Conservation (phyloP, 2,113 vertebrate genomes). For the Mohoua ochrocephala region DNA sequence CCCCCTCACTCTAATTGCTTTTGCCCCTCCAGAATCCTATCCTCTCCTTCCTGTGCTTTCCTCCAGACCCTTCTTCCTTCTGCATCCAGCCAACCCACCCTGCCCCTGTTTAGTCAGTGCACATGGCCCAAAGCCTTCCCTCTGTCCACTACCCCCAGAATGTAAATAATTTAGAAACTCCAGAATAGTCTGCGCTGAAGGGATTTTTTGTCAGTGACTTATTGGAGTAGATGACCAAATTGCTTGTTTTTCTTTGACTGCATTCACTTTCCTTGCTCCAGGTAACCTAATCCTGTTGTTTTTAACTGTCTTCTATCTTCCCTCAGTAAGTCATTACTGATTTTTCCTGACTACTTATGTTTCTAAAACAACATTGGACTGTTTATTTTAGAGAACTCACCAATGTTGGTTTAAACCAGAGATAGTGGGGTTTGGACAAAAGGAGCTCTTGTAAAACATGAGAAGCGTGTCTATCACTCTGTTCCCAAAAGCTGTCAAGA, state of each 20-base stretch:
- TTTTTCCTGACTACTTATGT: neutral
- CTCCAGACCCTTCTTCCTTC: neutral
- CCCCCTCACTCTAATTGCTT: neutral
- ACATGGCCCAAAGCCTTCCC: neutral
- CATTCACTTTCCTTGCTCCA: neutral
- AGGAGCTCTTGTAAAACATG: neutral
- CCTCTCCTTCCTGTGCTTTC: neutral
- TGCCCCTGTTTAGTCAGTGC: neutral
- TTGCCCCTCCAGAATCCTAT: neutral
- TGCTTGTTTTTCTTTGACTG: neutral
- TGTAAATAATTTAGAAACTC: neutral
- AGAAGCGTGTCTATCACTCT: accelerated
- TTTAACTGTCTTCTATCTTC: neutral
- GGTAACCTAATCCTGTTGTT: constrained; percentile 13
- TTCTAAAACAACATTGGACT: constrained; percentile 14
- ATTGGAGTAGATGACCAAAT: neutral
- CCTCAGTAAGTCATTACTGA: neutral
- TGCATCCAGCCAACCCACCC: neutral
- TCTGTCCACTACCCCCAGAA: neutral
- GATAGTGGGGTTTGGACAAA: neutral
- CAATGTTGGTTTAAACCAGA: neutral
- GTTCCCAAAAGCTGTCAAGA: neutral
- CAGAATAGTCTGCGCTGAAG: neutral
- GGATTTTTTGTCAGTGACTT: neutral
- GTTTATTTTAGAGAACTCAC: neutral